Conservation (phyloP, 2,113 vertebrate species). For the Hyperoodon ampullatus region DNA sequence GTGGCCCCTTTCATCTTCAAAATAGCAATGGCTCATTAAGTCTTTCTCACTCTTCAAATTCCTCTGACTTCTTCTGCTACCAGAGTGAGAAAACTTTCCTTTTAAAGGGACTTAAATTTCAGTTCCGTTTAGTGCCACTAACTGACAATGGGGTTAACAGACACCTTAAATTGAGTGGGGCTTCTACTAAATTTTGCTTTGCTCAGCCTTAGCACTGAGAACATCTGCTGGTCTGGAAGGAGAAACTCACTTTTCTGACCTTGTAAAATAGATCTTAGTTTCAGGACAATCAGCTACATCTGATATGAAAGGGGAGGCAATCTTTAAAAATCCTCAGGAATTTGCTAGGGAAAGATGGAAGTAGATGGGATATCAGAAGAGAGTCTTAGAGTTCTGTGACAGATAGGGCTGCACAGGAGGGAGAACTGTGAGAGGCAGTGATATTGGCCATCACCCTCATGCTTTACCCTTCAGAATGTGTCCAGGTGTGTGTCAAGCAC, state of each 20-base stretch:
- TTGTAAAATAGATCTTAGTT: not conserved
- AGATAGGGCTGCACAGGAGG: not conserved
- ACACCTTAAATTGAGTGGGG: accelerated
- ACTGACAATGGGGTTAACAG: not conserved
- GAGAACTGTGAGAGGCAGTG: not conserved
- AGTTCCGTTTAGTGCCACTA: not conserved
- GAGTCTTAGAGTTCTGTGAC: not conserved
- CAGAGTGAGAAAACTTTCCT: not conserved
- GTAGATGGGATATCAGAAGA: not conserved
- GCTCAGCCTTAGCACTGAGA: not conserved
- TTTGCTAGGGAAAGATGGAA: not conserved
- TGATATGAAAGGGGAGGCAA: not conserved
- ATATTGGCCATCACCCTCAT: too few species aligned
- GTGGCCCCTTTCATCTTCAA: not conserved
- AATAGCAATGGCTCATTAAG: not conserved
- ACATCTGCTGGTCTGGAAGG: not conserved
- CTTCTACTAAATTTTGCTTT: not conserved
- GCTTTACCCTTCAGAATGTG: not conserved
- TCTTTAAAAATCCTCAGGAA: not conserved
- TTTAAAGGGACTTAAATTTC: not conserved
- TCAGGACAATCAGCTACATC: not conserved
- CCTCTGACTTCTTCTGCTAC: not conserved
- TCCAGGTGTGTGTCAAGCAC: not conserved
- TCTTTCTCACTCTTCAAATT: not conserved
- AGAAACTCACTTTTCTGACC: not conserved